These are phyloP conservation scores for Psettodes erumei DNA, from an alignment of 2,113 vertebrate species.

Conservation along the genomic window DNA sequence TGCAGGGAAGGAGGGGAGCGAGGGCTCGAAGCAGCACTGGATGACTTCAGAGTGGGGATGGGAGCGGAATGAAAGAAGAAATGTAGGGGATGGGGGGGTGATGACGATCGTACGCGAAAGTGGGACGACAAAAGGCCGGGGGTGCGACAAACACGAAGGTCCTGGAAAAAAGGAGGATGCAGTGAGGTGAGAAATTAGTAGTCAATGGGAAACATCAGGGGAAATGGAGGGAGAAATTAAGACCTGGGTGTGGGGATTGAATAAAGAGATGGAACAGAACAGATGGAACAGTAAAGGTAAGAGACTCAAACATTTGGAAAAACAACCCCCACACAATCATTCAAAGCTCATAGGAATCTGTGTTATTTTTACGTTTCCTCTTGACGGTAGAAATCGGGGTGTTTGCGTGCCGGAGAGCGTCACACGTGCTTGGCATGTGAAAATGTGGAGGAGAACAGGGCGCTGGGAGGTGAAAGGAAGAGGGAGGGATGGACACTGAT, in stretches of 20 bases:
- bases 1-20: not conserved
- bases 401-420: not conserved
- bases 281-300: not conserved
- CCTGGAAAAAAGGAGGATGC: slow-evolving; percentile 6
- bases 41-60: not conserved
- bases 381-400: not conserved
- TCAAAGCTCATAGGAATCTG: not conserved
- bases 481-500: slow-evolving; percentile 35
- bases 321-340: not conserved
- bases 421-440: not conserved
- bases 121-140: not conserved
- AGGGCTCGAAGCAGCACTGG: not conserved
- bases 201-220: not conserved
- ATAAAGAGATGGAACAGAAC: not conserved
- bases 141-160: not conserved
- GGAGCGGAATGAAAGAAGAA: too few species aligned
- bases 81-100: too few species aligned
- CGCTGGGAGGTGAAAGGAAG: slow-evolving; percentile 11
- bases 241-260: not conserved
- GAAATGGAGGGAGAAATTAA: slow-evolving; percentile 29
- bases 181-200: slow-evolving; percentile 25
- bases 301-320: not conserved
- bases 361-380: not conserved
- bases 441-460: not conserved
- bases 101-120: not conserved